Evolutionary conservation across 2,888 invertebrate genomes (phyloP), one percentile per base, ranked within the genome.

Genomic region (Cactoblastis cactorum): DNA sequence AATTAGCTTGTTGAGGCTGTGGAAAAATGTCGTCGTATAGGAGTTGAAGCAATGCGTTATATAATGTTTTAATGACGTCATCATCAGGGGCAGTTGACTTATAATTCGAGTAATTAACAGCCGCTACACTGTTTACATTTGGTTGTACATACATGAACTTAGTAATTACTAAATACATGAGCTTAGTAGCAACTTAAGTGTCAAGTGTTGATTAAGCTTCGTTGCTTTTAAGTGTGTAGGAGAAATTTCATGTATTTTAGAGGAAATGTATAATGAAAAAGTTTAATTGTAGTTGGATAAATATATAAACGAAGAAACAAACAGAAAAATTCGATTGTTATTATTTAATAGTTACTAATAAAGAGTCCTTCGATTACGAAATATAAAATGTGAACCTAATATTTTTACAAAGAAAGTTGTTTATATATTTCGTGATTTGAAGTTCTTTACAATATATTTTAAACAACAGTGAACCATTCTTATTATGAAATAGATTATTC

Each of bases 41-140:
- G 55, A 57, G 54, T 58, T 57, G 65, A 65, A 64, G 47, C 61
- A 61, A 52, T 53, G 58, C 60, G 69, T 83, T 80, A 76, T 65
- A 73, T 69, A 77, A 82, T 68, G 68, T 84, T 85, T 82, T 83
- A 65, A 67, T 57, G 58, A 71, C 80, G 81, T 84, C 80, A 77
- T 80, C 77, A 80, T n/a, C 71, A 58, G 57, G 68, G 66, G 77
- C 80, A 74, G 78, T 77, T 71, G 71, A 72, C 67, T 72, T 72
- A 71, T 80, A 78, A 83, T 82, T 77, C 67, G 61, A 55, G 76
- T 73, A 84, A 87, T 84, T 85, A 83, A 71, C 71, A 63, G 69
- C 74, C 6, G 22, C 22, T 22, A 28, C 28, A 3, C 66, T 77
- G 73, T 70, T 71, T 75, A 72, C 68, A 67, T 69, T 24, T n/a